Conservation (phyloP, 2,113 vertebrate genomes). For the Corythaixoides concolor region DNA sequence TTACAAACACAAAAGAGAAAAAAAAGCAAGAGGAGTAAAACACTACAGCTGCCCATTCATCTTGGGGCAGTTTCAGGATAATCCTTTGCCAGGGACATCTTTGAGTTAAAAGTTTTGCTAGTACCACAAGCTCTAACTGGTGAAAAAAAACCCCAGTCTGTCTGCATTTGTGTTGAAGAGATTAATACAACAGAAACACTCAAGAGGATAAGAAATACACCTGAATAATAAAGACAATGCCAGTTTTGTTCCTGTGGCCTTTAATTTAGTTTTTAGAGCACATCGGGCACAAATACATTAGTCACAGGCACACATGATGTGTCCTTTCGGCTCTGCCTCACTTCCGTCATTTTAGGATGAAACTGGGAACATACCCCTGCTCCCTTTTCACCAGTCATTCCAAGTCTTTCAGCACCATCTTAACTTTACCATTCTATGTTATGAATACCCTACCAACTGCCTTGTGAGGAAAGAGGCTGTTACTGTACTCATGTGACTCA, state of each 20-base stretch:
- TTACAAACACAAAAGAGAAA: neutral
- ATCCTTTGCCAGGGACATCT: neutral
- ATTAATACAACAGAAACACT: neutral
- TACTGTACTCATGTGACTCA: neutral
- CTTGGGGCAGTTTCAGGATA: neutral
- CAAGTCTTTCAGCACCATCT: neutral
- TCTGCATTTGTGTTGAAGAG: neutral
- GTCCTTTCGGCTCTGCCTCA: neutral
- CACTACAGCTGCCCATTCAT: neutral
- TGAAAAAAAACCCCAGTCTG: neutral
- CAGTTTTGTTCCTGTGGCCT: neutral
- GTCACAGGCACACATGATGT: neutral
- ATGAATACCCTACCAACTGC: neutral
- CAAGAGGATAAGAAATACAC: neutral
- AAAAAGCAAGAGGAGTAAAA: neutral
- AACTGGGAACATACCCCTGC: neutral
- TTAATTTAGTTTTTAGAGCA: neutral
- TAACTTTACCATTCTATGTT: neutral
- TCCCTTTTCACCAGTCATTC: neutral
- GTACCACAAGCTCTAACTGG: neutral
- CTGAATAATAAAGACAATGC: neutral
- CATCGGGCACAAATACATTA: neutral
- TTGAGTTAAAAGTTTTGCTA: neutral
- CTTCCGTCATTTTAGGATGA: neutral
- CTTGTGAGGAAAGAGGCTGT: neutral